A percentile compares a stretch with the other conserved stretches of the same genome.
These are phyloP conservation scores for Centropus bengalensis DNA, from an alignment of 2,113 vertebrate genomes.

Conservation along the genomic window DNA sequence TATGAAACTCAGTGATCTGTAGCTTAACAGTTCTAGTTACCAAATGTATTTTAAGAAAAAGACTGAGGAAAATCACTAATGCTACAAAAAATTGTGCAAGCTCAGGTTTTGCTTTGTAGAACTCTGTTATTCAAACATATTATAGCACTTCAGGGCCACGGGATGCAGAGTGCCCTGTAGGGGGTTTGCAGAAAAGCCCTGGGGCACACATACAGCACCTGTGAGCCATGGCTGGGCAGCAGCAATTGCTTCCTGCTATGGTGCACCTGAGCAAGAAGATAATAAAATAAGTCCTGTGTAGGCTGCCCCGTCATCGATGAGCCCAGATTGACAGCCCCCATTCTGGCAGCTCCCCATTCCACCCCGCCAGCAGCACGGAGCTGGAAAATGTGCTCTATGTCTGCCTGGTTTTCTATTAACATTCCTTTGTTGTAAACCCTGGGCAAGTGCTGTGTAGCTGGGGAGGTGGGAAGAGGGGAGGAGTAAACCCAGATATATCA, in stretches of 20 bases:
- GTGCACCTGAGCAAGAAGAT: neutral
- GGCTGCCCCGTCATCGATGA: neutral
- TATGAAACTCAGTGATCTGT: neutral
- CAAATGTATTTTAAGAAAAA: neutral
- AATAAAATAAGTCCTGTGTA: rapidly evolving
- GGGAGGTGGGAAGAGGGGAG: neutral
- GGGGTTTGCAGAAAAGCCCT: neutral
- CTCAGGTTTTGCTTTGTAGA: neutral
- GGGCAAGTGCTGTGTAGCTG: rapidly evolving
- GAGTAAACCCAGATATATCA: neutral
- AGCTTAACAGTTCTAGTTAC: neutral
- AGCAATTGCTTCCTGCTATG: neutral
- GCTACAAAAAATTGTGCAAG: neutral
- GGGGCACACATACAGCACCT: neutral
- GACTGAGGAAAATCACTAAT: neutral
- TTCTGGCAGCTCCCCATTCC: neutral
- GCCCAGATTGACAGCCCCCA: neutral
- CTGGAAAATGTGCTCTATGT: neutral
- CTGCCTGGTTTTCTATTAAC: slow-evolving; percentile 3
- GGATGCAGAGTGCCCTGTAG: neutral
- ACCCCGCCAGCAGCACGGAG: neutral
- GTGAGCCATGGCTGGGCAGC: neutral
- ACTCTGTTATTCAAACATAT: neutral
- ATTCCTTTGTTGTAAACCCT: neutral
- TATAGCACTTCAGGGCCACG: neutral